Evolutionary conservation across 2,113 vertebrate species (phyloP), one percentile per base, ranked within the genome.

Genomic region (Aegithalos caudatus): DNA sequence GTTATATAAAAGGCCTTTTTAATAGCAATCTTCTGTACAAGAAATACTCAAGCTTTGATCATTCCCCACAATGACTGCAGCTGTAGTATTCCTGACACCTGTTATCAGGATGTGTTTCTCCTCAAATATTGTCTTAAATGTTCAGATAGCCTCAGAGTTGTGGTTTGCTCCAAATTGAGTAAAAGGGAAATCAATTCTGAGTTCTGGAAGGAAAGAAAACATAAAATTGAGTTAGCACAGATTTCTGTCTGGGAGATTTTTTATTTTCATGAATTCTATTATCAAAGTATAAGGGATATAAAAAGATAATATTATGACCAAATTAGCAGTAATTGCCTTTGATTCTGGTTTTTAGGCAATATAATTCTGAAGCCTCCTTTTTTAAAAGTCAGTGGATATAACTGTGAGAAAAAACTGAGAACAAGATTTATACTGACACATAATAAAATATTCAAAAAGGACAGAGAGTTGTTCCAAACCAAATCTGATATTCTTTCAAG

Each of bases 221-320:
- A 33, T 50, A 87, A 93, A 96, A 93, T 84, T 88, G 81, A 86
- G 35, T 81, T 83, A 89, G 74, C 38, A 92, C 45, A 69, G 42
- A 37, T 73, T 78, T 42, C 18, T 96, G 95, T 93, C 58, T 73
- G 92, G 65, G 53, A 69, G 56, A 62, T 9, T 25, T 86, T 95
- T 88, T 88, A 69, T 93, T 97, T 95, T 89, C 62, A 38, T 95
- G 58, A 95, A 86, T 89, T 51, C 76, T 61, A 19, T 92, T 76
- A 84, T 86, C 45, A 90, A 88, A 88, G 57, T 92, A 74, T 95
- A 95, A 88, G 64, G 77, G 37, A 94, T 94, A 73, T 69, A 66
- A 81, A 86, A 92, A 89, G 23, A 77, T 72, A 88, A 17, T 65
- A 67, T 86, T 86, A 42, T 56, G 27, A 60, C 15, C 22, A 64